Evolutionary conservation across 2,113 vertebrate species (phyloP), one percentile per base, ranked within the genome.

Genomic region (Eurypyga helias): DNA sequence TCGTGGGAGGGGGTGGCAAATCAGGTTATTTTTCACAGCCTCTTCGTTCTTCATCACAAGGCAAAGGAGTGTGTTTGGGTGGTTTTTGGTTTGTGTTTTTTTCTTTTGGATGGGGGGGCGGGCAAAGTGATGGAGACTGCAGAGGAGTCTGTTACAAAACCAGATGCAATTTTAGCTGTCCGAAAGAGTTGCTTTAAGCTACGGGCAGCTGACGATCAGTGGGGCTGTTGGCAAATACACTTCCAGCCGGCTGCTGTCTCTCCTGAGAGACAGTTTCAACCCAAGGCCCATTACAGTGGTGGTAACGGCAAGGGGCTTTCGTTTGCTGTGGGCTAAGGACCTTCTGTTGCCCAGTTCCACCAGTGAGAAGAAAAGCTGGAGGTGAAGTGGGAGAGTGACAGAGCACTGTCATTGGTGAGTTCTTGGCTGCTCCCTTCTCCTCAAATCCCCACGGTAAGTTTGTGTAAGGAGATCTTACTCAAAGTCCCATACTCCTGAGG

Each of bases 101-200:
- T 83, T 90, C 45, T 29, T 9, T 8, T 11, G 29, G 36, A 10
- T 2, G 4, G 7, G 17, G 17, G 8, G 6, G 17, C 23, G 38
- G 66, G 52, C 49, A 67, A 82, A 62, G 31, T 25, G 38, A 61
- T 79, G 57, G 54, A 18, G 58, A 65, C 45, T 79, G 49, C 79
- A 90, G 71, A 77, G 62, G 70, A 86, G 77, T 82, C 75, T 90
- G 58, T 79, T 84, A 94, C 34, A 86, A 91, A 96, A 93, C 48
- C 76, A 87, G 72, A 46, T 60, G 70, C 3, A 1, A 91, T 77
- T 93, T 92, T 72, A 89, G 58, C 55, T 28, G 38, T 80, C 60
- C 23, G 3, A 52, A 49, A 85, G 71, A 58, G 52, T 49, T 48
- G 25, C 48, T 71, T 34, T 15, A 58, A 69, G 45, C 41, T 60